A percentile compares a stretch with the other conserved stretches of the same genome.
These are phyloP conservation scores for Eulemur rubriventer DNA, from an alignment of 2,797 vertebrate genomes.

Conservation along the genomic window DNA sequence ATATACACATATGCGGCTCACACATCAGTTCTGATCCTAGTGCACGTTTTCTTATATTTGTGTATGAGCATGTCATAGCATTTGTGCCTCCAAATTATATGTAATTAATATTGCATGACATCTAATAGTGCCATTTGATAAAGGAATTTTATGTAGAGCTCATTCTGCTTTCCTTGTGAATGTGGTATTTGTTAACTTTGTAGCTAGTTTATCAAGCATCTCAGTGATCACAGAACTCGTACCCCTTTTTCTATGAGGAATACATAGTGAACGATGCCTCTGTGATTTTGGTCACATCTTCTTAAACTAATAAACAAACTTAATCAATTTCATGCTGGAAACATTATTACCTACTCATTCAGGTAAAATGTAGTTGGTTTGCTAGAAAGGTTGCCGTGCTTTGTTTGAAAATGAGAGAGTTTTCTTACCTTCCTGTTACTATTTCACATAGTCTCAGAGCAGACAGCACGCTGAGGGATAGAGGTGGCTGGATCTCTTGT, in stretches of 20 bases:
- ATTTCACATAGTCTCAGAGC: background rate
- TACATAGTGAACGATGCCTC: background rate
- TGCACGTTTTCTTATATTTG: background rate
- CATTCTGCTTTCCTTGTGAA: background rate
- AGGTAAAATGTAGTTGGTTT: background rate
- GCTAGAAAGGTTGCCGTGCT: background rate
- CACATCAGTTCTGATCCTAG: background rate
- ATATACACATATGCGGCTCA: background rate
- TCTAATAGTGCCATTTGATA: background rate
- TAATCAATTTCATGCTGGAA: background rate
- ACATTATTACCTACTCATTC: background rate
- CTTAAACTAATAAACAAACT: background rate
- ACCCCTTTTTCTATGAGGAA: background rate
- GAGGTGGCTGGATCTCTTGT: background rate
- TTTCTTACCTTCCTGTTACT: background rate
- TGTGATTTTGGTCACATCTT: background rate
- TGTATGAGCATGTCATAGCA: background rate
- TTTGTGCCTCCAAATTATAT: background rate
- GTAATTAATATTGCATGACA: background rate
- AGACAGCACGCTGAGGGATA: background rate
- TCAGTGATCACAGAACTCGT: background rate
- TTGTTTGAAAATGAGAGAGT: background rate
- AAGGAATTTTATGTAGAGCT: background rate
- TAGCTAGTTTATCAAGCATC: background rate
- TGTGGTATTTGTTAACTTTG: background rate